Evolutionary conservation across 2,113 vertebrate genomes (phyloP).

Genomic region (Apus apus): DNA sequence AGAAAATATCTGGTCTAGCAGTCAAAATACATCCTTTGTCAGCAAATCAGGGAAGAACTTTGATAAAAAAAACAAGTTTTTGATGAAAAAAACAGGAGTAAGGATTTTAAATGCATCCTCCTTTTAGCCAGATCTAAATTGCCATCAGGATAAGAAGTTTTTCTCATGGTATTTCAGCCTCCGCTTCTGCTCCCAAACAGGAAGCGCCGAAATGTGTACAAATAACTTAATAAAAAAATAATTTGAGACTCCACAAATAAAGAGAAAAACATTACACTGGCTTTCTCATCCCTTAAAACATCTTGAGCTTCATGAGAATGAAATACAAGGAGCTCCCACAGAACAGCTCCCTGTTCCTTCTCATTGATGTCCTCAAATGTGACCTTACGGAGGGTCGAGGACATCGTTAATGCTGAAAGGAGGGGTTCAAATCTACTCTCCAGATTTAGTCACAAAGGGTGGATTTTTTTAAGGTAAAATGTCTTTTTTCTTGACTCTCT

Average conservation of each 20-base stretch:
- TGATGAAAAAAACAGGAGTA: background rate
- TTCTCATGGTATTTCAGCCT: constrained; percentile 61
- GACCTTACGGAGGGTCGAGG: background rate
- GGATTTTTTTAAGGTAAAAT: background rate
- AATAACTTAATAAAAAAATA: constrained; percentile 61
- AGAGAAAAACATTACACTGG: constrained; percentile 42
- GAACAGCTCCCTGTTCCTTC: background rate
- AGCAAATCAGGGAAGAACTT: background rate
- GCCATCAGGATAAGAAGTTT: constrained; percentile 44
- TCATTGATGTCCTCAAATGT: background rate
- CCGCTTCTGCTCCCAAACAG: constrained; percentile 48
- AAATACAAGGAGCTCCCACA: background rate
- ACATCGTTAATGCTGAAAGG: background rate
- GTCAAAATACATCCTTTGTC: background rate
- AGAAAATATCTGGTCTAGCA: background rate
- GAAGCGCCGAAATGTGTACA: constrained; percentile 54
- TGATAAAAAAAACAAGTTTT: background rate
- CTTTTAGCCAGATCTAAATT: constrained; percentile 31
- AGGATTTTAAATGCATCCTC: constrained; percentile 21
- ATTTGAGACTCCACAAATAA: constrained; percentile 42
- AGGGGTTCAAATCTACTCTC: background rate
- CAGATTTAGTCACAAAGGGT: background rate
- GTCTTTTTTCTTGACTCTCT: background rate
- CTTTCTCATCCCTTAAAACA: constrained; percentile 55
- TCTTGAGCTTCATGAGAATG: constrained; percentile 58